phyloP scores from a whole-genome alignment of 2,888 invertebrate genomes.

The Amphipoea lucens region DNA sequence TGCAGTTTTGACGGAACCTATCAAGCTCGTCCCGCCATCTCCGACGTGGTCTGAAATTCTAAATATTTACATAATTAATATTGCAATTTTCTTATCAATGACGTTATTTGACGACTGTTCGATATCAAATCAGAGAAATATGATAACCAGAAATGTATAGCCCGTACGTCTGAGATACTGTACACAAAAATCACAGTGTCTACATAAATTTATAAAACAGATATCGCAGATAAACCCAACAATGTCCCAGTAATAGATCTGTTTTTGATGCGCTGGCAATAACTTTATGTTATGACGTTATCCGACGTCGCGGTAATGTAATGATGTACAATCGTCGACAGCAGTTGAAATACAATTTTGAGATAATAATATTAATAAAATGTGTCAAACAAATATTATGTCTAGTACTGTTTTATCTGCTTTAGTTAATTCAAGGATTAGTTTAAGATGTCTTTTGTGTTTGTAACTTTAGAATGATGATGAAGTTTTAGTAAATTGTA shows the following conservation, averaged over 20 bases:
- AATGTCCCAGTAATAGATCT: slow-evolving; percentile 31
- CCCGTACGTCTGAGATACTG: slow-evolving; percentile 1
- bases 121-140: slow-evolving; percentile 19
- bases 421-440: slow-evolving; percentile 1
- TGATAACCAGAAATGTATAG: slow-evolving; percentile 10
- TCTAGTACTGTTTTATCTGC: slow-evolving; percentile 1
- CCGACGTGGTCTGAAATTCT: neutral
- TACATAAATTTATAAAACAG: slow-evolving; percentile 6
- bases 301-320: neutral
- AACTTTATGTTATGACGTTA: slow-evolving; percentile 3
- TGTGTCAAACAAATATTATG: slow-evolving; percentile 16
- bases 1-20: no score
- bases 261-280: slow-evolving; percentile 13
- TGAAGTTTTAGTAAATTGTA: neutral
- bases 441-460: neutral
- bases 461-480: neutral
- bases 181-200: neutral
- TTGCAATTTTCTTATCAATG: neutral
- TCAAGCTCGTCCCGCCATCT: no score
- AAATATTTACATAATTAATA: neutral
- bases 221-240: slow-evolving; percentile 35
- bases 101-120: slow-evolving; percentile 13
- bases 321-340: slow-evolving; percentile 2
- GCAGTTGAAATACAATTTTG: slow-evolving; percentile 3
- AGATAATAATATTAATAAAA: slow-evolving; percentile 8